A percentile compares a stretch with the other conserved stretches of the same genome.
Conservation (phyloP, 2,113 vertebrate genomes). For the Notechis scutatus region DNA sequence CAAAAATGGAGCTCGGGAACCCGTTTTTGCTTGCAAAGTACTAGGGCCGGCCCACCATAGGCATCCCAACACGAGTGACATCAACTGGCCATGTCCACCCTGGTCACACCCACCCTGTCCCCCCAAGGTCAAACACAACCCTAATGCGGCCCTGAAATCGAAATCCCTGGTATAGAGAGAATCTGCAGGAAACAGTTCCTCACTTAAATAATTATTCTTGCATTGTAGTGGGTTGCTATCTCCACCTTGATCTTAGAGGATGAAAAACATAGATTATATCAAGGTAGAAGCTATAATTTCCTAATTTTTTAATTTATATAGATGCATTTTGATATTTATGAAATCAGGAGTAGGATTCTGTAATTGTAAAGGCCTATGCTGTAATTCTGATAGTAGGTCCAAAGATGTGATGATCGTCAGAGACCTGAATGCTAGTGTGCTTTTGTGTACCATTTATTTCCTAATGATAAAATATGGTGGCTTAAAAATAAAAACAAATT, state of each 20-base stretch:
- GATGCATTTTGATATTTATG: background rate
- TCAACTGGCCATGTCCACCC: too few species aligned
- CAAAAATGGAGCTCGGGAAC: too few species aligned
- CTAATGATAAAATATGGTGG: background rate
- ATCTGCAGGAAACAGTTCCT: background rate
- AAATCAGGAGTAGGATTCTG: background rate
- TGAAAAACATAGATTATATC: background rate
- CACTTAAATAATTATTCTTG: background rate
- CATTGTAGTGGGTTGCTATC: background rate
- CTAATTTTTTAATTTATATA: background rate
- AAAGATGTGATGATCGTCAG: background rate
- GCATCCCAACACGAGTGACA: too few species aligned
- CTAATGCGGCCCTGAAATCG: too few species aligned
- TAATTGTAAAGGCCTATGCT: background rate
- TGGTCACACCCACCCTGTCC: too few species aligned
- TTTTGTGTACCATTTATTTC: background rate
- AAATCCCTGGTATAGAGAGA: background rate
- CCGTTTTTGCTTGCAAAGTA: too few species aligned
- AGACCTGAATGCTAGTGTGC: background rate
- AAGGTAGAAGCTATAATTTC: background rate
- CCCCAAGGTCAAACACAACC: too few species aligned
- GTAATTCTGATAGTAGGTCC: background rate
- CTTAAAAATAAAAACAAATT: background rate
- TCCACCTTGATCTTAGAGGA: background rate
- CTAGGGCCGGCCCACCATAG: too few species aligned